Base-by-base conservation (phyloP, 2,113 vertebrate genomes). In the Onychorhynchus coronatus region DNA sequence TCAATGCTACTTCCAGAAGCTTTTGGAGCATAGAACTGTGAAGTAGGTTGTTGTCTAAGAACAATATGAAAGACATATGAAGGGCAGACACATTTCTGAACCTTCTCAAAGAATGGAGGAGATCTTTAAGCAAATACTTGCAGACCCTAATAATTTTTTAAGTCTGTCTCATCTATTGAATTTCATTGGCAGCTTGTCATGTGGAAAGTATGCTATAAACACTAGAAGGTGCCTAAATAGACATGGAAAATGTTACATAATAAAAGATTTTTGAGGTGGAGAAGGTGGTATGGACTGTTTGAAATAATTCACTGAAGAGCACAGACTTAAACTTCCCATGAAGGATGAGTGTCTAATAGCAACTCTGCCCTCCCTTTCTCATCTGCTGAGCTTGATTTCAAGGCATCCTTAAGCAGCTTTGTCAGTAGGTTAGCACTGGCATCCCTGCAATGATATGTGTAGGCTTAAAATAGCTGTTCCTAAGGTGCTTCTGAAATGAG, bases 1-100 rank as follows among this genome's bases (percentile, higher is more conserved):
- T 85, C 80, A 86, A 42, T 88, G n/a, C 44, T 78, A 49, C 70
- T 94, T 91, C 55, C 86, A 95, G 88, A 88, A 95, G 28, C 78
- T 95, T 95, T 88, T 81, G 77, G 82, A 96, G 85, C 80, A 68
- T 95, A 93, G 91, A 90, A 97, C 95, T 94, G 42, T 91, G 65
- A 81, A 83, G 49, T 71, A 91, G 81, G 31, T 80, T 94, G 56
- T 42, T 95, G 77, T 90, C 85, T 92, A 82, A 92, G 95, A 96
- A 92, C 50, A 88, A n/a, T n/a, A n/a, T n/a, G n/a, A n/a, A n/a
- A 91, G 89, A 61, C 70, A 52, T 52, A 55, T 2, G 65, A 96
- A 97, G 84, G 91, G 67, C 90, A 96, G 82, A 82, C 15, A 58
- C 3, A 6, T 74, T 95, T 94, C 62, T 81, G 65, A 94, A 93